Base-by-base conservation (phyloP, 2,888 invertebrate genomes). In the Yponomeuta plumbellus region DNA sequence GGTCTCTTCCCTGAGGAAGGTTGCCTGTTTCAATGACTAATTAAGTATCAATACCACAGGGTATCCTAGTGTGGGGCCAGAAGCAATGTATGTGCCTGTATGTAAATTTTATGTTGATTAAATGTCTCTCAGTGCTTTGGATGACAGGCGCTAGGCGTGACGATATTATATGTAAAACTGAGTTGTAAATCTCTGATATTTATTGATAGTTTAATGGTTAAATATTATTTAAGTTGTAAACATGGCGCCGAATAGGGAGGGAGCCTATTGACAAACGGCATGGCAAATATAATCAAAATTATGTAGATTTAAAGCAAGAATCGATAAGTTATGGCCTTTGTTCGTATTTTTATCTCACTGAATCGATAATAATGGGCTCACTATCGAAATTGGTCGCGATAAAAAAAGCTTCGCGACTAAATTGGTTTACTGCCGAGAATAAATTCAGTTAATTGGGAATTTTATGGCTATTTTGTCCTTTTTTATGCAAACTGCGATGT, bases 351-450 rank as follows among this genome's bases (percentile, higher is more conserved):
- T 84, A 84, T 87, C 81, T 83, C 80, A 76, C 75, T 76, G 78
- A 76, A 82, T 76, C 79, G 76, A 78, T 76, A 79, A 80, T 71
- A 73, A 73, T 34, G 34, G 34, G 34, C 73, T 81, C 85, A 86
- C 85, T 89, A 90, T 88, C 83, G 84, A 81, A 85, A 89, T 89
- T 88, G 85, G 80, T 82, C 78, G 81, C 84, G 78, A 88, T 88
- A 83, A 85, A 84, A 84, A 85, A 84, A 83, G 64, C 21, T 11
- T 65, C 80, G 76, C 82, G 82, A 80, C 78, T 75, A 56, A 65
- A 65, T 76, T 75, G 73, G 74, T 72, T 80, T 76, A 82, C 80
- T 82, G 56, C n/a, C 20, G 81, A 79, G 77, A 77, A 88, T 88
- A 87, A 85, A 88, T 88, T 85, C 74, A 77, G 74, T 76, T 86